Evolutionary conservation across 2,888 invertebrate genomes (phyloP), one percentile per base, ranked within the genome.

Genomic region (Melinopterus prodromus): DNA sequence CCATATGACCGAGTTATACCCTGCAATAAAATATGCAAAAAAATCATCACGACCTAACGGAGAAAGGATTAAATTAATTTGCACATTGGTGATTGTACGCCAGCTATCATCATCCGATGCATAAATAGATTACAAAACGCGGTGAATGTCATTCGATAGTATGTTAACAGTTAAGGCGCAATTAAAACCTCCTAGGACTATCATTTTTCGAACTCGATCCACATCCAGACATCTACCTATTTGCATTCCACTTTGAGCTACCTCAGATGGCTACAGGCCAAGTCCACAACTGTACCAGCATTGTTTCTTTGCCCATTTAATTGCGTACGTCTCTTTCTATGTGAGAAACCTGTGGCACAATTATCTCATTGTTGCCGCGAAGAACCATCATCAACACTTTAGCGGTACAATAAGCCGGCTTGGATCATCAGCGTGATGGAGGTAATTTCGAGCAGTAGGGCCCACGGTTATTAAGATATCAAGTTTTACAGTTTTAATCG

Each of bases 121-220:
- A 53, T 53, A 53, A 53, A 12, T 53, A 53, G 53, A 53, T 53
- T 53, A 53, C 5, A 53, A 53, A 53, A 53, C 53, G 53, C 12
- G 53, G 53, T 53, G 53, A 53, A 53, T 53, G 53, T 53, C 53
- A 53, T 12, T 53, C 53, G 53, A 53, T 53, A 53, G 53, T 9
- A 53, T 35, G 35, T 74, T 35, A 74, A 74, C 74, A 74, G 74
- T 74, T 74, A 74, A 37, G 74, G 74, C 74, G 74, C 74, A 74
- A 74, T 74, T 74, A 74, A 74, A 74, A 26, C 74, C 37, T 37
- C 74, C 35, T 74, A 74, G 36, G 74, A 74, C 37, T 16, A 35
- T 35, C n/a, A 74, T 74, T 74, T 74, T 74, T 74, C 74, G 74
- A 37, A 36, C 74, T 74, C 74, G 74, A 36, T 74, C 37, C n/a